Conservation (phyloP, 2,888 invertebrate species). For the Pseudococcus longispinus region DNA sequence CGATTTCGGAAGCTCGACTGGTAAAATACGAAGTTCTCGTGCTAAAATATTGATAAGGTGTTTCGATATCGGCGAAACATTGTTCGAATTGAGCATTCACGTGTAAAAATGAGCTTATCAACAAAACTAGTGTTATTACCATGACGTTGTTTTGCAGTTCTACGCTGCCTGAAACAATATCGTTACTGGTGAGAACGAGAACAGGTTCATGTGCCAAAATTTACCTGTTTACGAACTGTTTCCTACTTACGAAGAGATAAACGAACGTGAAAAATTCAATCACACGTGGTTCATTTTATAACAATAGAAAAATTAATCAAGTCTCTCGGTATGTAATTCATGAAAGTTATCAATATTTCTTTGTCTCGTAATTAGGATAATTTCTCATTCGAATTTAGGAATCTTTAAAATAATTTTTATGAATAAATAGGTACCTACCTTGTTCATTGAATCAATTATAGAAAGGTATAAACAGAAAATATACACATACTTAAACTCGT, state of each 20-base stretch:
- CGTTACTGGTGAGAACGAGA: neutral
- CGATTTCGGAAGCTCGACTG: neutral
- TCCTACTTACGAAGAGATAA: neutral
- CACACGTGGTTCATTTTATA: no score
- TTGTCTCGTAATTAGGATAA: no score
- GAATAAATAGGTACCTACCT: no score
- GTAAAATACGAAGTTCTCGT: neutral
- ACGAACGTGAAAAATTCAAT: no score
- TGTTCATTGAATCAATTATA: no score
- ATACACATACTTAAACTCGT: no score
- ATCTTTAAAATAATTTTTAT: no score
- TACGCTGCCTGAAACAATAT: neutral
- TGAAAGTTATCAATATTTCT: no score
- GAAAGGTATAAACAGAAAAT: no score
- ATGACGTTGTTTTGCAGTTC: neutral
- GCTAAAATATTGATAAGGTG: neutral
- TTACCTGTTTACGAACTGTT: neutral
- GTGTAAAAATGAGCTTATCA: neutral
- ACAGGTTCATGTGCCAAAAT: neutral
- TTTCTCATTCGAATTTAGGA: no score
- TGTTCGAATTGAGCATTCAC: neutral
- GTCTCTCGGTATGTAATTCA: no score
- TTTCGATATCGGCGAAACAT: neutral
- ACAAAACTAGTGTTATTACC: neutral
- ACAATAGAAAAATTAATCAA: no score